Evolutionary conservation across 2,888 invertebrate genomes (phyloP).

Genomic region (Andrena dorsata): DNA sequence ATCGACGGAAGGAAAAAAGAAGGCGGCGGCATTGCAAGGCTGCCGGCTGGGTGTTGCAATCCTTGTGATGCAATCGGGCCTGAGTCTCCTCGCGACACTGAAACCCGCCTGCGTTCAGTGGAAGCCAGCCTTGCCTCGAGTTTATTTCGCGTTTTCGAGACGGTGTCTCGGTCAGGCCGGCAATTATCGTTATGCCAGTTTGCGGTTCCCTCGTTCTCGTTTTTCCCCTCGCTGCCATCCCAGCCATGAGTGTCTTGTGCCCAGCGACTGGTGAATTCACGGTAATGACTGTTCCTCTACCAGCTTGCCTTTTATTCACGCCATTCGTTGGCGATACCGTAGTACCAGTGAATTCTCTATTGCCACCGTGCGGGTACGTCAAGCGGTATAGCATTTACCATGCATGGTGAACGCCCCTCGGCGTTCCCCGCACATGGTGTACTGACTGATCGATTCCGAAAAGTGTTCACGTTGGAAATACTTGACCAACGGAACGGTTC

Average conservation of each 20-base stretch:
- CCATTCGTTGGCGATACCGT: no score
- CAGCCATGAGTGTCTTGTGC: not conserved
- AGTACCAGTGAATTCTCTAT: not conserved
- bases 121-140: constrained; percentile 21
- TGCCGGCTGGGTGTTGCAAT: constrained; percentile 66
- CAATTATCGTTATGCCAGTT: constrained; percentile 13
- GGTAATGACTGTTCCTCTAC: not conserved
- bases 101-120: constrained; percentile 48
- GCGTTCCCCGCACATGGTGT: no score
- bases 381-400: no score
- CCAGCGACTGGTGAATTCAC: not conserved
- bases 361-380: no score
- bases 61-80: constrained; percentile 64
- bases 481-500: not conserved
- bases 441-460: not conserved
- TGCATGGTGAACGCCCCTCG: no score
- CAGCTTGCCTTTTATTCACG: not conserved
- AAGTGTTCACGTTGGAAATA: not conserved
- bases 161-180: not conserved
- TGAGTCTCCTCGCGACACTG: constrained; percentile 53
- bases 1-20: constrained; percentile 39
- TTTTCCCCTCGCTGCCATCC: not conserved
- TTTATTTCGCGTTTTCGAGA: constrained; percentile 30
- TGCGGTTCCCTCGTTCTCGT: not conserved
- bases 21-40: constrained; percentile 71